These are phyloP conservation scores for Apostichopus leukothele DNA, from an alignment of 53 echinoderm and acorn worm genomes.

Conservation along the genomic window DNA sequence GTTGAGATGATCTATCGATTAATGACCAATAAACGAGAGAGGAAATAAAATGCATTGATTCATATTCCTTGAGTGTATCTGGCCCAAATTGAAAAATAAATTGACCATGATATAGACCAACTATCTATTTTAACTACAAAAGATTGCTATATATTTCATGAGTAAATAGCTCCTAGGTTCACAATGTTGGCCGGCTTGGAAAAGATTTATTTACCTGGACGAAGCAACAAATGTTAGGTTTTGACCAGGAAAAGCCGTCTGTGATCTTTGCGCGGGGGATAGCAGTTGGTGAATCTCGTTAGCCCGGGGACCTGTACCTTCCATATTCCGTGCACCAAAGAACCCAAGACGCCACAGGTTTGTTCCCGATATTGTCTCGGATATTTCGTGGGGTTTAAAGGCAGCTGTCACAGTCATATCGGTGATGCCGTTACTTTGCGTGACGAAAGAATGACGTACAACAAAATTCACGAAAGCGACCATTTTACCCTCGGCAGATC, in stretches of 20 bases:
- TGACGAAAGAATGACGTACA: background rate
- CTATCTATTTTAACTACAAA: too few species aligned
- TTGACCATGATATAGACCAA: too few species aligned
- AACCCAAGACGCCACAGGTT: constrained; percentile 16
- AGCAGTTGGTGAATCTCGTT: constrained; percentile 16
- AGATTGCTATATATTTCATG: too few species aligned
- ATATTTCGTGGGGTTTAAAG: background rate
- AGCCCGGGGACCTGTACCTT: background rate
- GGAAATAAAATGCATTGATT: too few species aligned
- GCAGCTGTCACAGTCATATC: constrained; percentile 28
- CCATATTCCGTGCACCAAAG: background rate
- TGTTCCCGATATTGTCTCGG: background rate
- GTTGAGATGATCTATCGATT: too few species aligned
- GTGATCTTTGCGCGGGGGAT: background rate
- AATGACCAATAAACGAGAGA: too few species aligned
- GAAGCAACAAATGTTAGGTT: background rate
- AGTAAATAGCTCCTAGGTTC: too few species aligned
- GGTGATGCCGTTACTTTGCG: background rate
- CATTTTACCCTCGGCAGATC: background rate
- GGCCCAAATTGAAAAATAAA: too few species aligned
- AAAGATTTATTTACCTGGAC: background rate
- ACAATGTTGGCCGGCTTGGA: too few species aligned
- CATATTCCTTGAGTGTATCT: too few species aligned
- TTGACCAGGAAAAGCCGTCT: constrained; percentile 17
- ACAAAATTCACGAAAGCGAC: constrained; percentile 14